Base-by-base conservation (phyloP, 2,888 invertebrate genomes). In the Hyposoter didymator region DNA sequence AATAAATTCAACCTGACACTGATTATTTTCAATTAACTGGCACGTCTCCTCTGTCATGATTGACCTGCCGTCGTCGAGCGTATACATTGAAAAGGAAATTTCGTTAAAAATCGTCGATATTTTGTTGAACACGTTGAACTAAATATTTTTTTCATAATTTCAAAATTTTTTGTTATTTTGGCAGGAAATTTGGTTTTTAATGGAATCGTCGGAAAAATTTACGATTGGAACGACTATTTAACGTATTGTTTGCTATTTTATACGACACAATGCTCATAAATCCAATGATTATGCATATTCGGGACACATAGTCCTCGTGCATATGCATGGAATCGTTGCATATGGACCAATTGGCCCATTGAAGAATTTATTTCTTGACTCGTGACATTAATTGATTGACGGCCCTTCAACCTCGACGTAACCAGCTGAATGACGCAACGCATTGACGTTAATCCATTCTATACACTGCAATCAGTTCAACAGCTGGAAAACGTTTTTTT, bases 281-380 rank as follows among this genome's bases (percentile, higher is more conserved):
- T 67, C 62, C 49, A 22, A 22, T 3, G 55, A 28, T 55, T 55
- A 22, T 35, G 6, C 10, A 10, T 10, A 10, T 22, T 45, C 28
- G 28, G 28, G 2, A 28, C 28, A 22, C 52, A 22, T 8, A 19
- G 10, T 19, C 52, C 8, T 19, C 47, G 47, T 49, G 4, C 32
- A 66, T 49, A 66, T 22, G 22, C n/a, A n/a, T n/a, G n/a, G n/a
- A n/a, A n/a, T n/a, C n/a, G n/a, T n/a, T 32, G 72, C 62, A 39
- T 64, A 52, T 76, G 79, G 17, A 72, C 22, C 82, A 80, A 85
- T 85, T 79, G 79, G n/a, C 28, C 45, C 55, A 32, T 75, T 85
- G 39, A 74, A 45, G 75, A 64, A 82, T 66, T 67, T 49, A 47
- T 19, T 28, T 17, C 22, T 19, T 28, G 8, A 28, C 12, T 12